Evolutionary conservation across 2,797 vertebrate species (phyloP).

Genomic region (Centropyge bicolor): DNA sequence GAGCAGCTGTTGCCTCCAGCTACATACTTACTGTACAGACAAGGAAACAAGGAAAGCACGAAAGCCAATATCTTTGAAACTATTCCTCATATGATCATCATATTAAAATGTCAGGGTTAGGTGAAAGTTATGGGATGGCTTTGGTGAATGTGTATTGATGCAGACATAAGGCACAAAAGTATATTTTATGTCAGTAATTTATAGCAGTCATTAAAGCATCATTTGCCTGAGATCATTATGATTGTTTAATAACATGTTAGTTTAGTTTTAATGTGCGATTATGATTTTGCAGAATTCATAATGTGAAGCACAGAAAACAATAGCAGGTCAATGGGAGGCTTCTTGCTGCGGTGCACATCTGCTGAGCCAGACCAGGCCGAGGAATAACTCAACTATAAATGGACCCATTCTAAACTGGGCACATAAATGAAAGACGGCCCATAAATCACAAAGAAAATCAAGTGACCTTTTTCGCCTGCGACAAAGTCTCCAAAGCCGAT

Average conservation of each 20-base stretch:
- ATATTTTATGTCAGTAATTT: not conserved
- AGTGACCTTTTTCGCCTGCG: slow-evolving; percentile 88
- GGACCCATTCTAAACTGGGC: slow-evolving; percentile 10
- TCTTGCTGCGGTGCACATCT: slow-evolving; percentile 16
- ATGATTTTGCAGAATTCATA: not conserved
- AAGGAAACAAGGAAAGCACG: not conserved
- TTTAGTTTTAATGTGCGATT: not conserved
- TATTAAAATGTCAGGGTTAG: too few relatives aligned
- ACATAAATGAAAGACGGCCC: slow-evolving; percentile 29
- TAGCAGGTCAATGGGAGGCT: not conserved
- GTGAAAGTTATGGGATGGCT: not conserved
- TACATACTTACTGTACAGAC: not conserved
- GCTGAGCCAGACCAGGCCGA: slow-evolving; percentile 38
- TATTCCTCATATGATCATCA: too few relatives aligned
- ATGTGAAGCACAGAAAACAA: slow-evolving; percentile 10
- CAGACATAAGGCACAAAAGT: not conserved
- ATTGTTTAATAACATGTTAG: not conserved
- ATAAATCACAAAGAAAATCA: slow-evolving; percentile 33
- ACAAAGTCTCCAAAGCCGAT: slow-evolving; percentile 99
- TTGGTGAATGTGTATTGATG: not conserved
- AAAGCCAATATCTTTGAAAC: not conserved
- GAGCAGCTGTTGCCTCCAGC: not conserved
- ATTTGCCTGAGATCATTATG: not conserved
- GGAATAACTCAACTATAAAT: slow-evolving; percentile 38
- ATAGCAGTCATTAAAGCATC: not conserved